Evolutionary conservation across 2,888 invertebrate species (phyloP).

Genomic region (Drosophila pseudotakahashii): DNA sequence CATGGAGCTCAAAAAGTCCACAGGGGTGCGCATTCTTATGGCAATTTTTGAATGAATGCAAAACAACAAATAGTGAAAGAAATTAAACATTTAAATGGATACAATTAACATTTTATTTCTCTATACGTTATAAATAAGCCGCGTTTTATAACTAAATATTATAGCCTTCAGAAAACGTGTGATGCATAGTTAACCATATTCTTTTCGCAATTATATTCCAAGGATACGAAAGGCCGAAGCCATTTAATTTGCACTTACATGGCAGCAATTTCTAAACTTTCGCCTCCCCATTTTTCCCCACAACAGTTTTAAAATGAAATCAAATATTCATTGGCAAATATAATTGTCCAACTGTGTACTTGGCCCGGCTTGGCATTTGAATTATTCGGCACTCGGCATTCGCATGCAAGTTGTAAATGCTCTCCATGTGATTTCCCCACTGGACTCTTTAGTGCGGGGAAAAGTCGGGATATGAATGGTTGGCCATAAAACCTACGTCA

Average conservation of each 20-base stretch:
- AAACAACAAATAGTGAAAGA: not conserved
- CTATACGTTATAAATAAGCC: too few relatives aligned
- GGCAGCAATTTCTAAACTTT: not conserved
- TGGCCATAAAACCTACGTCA: slow-evolving; percentile 35
- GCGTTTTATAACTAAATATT: too few relatives aligned
- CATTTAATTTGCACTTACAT: slow-evolving; percentile 3
- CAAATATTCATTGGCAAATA: slow-evolving; percentile 46
- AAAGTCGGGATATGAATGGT: slow-evolving; percentile 3
- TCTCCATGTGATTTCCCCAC: slow-evolving; percentile 36
- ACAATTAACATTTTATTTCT: not conserved
- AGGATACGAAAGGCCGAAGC: not conserved
- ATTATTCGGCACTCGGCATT: slow-evolving; percentile 28
- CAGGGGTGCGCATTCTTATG: not conserved
- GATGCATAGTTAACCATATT: not conserved
- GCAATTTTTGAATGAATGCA: not conserved
- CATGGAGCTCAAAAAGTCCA: not conserved
- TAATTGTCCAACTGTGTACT: slow-evolving; percentile 33
- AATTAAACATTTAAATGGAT: not conserved
- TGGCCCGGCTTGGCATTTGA: slow-evolving; percentile 32
- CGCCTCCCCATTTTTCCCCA: too few relatives aligned
- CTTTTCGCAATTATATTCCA: not conserved
- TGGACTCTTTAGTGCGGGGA: not conserved
- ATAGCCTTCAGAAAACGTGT: not conserved
- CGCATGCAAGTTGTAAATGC: slow-evolving; percentile 31
- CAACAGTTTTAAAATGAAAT: slow-evolving; percentile 32